Conservation (phyloP, 2,888 invertebrate species). For the Leptinotarsa peninsularis region DNA sequence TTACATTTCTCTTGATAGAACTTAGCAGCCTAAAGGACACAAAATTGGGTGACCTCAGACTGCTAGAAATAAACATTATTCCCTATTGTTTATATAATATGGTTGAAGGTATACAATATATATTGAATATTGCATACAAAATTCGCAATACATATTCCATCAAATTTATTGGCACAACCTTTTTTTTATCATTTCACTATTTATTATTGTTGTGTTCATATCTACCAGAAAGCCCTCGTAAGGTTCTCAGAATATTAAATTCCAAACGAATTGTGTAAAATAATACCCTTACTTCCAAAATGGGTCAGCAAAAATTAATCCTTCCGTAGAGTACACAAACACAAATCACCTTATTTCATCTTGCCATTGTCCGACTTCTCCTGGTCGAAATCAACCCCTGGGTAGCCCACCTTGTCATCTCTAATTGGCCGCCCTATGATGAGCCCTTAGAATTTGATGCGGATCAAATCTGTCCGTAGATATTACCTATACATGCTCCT, state of each 20-base stretch:
- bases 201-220: too few relatives aligned
- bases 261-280: neutral
- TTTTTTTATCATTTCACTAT: too few relatives aligned
- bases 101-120: too few relatives aligned
- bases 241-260: neutral
- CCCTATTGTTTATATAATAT: too few relatives aligned
- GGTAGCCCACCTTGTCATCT: constrained; percentile 29
- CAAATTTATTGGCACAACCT: too few relatives aligned
- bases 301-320: neutral
- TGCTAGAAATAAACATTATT: too few relatives aligned
- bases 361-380: constrained; percentile 9
- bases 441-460: constrained; percentile 48
- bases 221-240: too few relatives aligned
- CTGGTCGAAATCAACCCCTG: constrained; percentile 8
- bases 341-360: constrained; percentile 4
- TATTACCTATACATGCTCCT: constrained; percentile 44
- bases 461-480: constrained; percentile 52
- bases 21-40: too few relatives aligned
- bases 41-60: too few relatives aligned
- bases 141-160: too few relatives aligned
- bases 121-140: too few relatives aligned
- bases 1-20: too few relatives aligned
- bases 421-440: constrained; percentile 51
- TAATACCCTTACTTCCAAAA: neutral
- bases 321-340: neutral